Evolutionary conservation across 92 coral and sea anemone species (phyloP).

Genomic region (Porites lobata): DNA sequence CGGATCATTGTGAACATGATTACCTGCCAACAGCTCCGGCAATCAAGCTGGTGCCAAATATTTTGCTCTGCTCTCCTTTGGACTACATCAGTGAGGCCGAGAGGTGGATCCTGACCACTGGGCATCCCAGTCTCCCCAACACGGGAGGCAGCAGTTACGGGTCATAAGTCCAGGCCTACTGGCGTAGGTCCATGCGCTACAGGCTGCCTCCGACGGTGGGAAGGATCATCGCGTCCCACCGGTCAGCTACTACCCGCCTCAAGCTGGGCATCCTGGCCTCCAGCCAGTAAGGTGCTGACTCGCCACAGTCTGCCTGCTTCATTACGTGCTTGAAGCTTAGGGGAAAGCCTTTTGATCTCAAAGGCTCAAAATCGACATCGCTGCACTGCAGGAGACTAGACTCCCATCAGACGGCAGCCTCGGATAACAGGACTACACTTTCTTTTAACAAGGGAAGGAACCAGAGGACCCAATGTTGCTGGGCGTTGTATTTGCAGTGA

Average conservation of each 20-base stretch:
- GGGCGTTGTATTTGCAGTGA: background rate
- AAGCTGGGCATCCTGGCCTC: conserved; percentile 60
- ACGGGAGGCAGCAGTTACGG: background rate
- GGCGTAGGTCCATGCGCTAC: conserved; percentile 40
- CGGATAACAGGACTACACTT: conserved; percentile 48
- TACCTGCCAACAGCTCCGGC: conserved; percentile 14
- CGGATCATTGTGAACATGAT: too few relatives aligned
- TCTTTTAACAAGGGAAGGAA: conserved; percentile 1
- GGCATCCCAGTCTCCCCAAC: conserved; percentile 43
- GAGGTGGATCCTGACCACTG: conserved; percentile 17
- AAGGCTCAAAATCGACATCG: conserved; percentile 19
- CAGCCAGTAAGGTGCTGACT: conserved; percentile 31
- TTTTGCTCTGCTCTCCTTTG: conserved; percentile 26
- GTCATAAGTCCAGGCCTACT: background rate
- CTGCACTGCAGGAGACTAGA: conserved; percentile 37
- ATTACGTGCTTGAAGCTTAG: conserved; percentile 65
- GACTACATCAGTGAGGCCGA: too few relatives aligned
- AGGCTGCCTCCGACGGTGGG: conserved; percentile 72
- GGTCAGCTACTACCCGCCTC: conserved; percentile 46
- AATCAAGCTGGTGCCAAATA: background rate
- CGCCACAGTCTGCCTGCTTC: conserved; percentile 67
- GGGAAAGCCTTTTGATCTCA: too few relatives aligned
- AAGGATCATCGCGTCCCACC: conserved; percentile 73
- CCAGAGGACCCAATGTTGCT: background rate
- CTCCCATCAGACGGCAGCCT: conserved; percentile 45